These are phyloP conservation scores for Uloborus diversus DNA, from an alignment of 1,140 invertebrate species.

Conservation along the genomic window DNA sequence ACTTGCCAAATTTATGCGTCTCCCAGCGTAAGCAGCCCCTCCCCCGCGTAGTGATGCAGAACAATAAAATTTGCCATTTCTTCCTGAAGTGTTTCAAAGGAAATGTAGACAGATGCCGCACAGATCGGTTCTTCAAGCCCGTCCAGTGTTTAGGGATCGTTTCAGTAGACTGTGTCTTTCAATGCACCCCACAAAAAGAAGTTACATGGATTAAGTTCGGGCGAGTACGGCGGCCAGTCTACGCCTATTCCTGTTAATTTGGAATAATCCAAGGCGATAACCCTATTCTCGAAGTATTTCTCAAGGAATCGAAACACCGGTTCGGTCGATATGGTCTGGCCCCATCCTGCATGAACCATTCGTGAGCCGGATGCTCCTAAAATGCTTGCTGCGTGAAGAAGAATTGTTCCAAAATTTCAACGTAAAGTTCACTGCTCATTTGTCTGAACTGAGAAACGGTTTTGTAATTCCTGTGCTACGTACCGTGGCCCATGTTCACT, in stretches of 20 bases:
- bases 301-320: neutral
- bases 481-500: conserved; percentile 15
- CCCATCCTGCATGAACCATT: neutral
- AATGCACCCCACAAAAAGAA: neutral
- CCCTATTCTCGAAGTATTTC: neutral
- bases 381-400: neutral
- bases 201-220: neutral
- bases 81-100: neutral
- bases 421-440: conserved; percentile 11
- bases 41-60: too few relatives aligned
- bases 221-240: neutral
- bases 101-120: neutral
- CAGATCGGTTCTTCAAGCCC: neutral
- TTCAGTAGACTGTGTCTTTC: neutral
- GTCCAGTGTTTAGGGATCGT: neutral
- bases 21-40: too few relatives aligned
- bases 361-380: neutral
- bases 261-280: neutral
- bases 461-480: neutral
- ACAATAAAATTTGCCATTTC: too few relatives aligned
- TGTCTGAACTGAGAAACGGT: neutral
- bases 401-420: conserved; percentile 8
- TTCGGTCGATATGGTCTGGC: neutral
- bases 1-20: too few relatives aligned
- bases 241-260: neutral